Conservation (phyloP, 2,113 vertebrate genomes). For the Leucopsar rothschildi region DNA sequence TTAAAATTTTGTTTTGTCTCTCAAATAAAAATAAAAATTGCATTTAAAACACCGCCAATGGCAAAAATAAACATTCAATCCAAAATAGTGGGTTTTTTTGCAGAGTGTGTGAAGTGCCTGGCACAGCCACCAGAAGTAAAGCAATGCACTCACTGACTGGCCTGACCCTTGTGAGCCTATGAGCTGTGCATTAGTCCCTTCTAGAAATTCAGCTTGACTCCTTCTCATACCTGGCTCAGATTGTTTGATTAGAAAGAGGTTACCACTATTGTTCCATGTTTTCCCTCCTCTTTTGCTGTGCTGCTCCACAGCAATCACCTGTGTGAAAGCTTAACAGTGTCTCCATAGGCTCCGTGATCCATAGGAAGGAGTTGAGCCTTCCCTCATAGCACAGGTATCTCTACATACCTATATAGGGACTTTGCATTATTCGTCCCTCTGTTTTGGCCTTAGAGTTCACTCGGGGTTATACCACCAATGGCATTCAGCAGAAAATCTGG, state of each 20-base stretch:
- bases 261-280: not conserved
- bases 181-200: not conserved
- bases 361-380: not conserved
- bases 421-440: not conserved
- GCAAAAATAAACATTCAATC: conserved; percentile 10
- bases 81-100: not conserved
- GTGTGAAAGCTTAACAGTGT: not conserved
- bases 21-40: conserved; percentile 17
- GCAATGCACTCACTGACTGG: rapidly evolving
- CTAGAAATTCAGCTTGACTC: not conserved
- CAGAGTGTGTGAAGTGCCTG: not conserved
- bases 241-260: not conserved
- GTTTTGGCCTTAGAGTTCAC: not conserved
- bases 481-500: not conserved
- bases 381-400: not conserved
- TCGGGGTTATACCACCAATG: not conserved
- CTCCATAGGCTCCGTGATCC: rapidly evolving
- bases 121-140: not conserved
- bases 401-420: rapidly evolving
- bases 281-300: not conserved
- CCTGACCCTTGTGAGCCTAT: not conserved
- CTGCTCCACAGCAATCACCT: not conserved
- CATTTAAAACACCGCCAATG: not conserved
- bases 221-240: not conserved
- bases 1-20: not conserved